Conservation (phyloP, 2,888 invertebrate genomes). For the Drosophila conformis region DNA sequence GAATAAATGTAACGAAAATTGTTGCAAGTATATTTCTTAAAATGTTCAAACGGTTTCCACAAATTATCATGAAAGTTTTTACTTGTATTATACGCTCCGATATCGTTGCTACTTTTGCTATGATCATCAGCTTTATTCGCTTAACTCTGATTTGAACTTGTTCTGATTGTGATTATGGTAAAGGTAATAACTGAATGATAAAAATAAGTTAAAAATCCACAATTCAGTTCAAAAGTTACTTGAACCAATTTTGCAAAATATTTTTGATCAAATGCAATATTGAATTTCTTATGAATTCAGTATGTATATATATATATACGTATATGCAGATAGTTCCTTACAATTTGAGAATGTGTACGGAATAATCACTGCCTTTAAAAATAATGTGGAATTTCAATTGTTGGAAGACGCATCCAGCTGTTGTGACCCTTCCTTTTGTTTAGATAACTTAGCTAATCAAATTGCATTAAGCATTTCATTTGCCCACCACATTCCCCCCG, state of each 20-base stretch:
- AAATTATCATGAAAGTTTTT: neutral
- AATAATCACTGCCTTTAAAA: neutral
- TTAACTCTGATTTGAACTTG: neutral
- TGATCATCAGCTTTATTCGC: neutral
- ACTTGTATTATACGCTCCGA: neutral
- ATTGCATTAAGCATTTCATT: slow-evolving; percentile 44
- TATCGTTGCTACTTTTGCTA: neutral
- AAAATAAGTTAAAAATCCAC: too few relatives aligned
- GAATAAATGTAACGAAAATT: neutral
- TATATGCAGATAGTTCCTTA: too few relatives aligned
- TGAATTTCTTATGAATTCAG: neutral
- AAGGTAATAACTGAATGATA: too few relatives aligned
- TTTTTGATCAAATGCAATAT: neutral
- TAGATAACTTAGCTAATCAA: slow-evolving; percentile 41
- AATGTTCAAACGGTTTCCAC: neutral
- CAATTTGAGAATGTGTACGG: neutral
- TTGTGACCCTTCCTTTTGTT: slow-evolving; percentile 2
- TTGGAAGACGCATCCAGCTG: neutral
- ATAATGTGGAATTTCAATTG: neutral
- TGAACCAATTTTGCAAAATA: too few relatives aligned
- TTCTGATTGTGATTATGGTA: too few relatives aligned
- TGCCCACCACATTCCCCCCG: neutral
- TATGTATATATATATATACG: neutral
- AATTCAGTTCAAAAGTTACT: too few relatives aligned
- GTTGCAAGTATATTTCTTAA: too few relatives aligned